Percentiles rank a stretch among this genome's conserved stretches.
phyloP scores from a whole-genome alignment of 2,797 vertebrate genomes.

The Epinephelus malabaricus region DNA sequence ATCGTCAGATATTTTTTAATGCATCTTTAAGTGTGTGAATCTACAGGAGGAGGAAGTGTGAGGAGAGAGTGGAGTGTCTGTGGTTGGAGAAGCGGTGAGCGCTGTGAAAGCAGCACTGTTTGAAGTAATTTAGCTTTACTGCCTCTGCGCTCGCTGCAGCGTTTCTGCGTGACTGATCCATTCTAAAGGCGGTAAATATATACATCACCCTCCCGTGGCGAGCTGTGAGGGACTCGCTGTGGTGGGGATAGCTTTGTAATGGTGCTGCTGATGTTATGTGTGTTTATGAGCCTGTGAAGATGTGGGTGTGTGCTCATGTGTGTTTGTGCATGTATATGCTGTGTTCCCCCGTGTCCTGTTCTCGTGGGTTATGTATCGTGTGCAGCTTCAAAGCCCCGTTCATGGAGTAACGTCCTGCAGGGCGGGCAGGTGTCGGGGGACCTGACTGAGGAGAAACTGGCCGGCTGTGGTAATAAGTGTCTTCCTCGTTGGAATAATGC shows the following conservation, averaged over 20 bases:
- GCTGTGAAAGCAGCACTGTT: slow-evolving; percentile 27
- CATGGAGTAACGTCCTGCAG: slow-evolving; percentile 42
- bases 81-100: slow-evolving; percentile 18
- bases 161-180: slow-evolving; percentile 49
- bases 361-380: slow-evolving; percentile 3
- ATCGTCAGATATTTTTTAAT: neutral
- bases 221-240: slow-evolving; percentile 11
- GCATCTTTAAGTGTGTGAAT: slow-evolving; percentile 13
- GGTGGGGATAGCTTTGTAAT: slow-evolving; percentile 28
- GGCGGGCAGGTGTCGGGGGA: slow-evolving; percentile 44
- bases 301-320: slow-evolving; percentile 16
- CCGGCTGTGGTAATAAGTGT: slow-evolving; percentile 62
- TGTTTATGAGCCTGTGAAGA: neutral
- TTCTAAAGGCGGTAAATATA: slow-evolving; percentile 45
- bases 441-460: slow-evolving; percentile 49
- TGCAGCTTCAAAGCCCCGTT: slow-evolving; percentile 39
- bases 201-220: slow-evolving; percentile 42
- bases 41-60: neutral
- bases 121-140: slow-evolving; percentile 40
- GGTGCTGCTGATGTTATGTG: slow-evolving; percentile 32
- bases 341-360: neutral
- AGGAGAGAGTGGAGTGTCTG: neutral
- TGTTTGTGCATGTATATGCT: slow-evolving; percentile 22
- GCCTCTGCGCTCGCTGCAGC: neutral
- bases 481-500: slow-evolving; percentile 62